phyloP scores from a whole-genome alignment of 2,888 invertebrate genomes.

The Napeogenes inachia region DNA sequence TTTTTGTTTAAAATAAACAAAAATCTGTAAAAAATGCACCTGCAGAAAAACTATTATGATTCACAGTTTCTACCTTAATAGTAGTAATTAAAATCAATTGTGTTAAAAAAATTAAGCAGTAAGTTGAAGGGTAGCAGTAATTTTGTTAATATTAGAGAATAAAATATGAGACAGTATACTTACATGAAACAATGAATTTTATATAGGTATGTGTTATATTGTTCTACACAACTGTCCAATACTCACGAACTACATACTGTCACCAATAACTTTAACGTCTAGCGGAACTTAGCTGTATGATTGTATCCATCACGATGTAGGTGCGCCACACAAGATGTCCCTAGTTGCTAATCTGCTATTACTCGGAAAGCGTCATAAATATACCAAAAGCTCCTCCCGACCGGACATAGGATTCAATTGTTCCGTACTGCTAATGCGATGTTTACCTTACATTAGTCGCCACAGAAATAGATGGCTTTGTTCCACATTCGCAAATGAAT shows the following conservation, averaged over 20 bases:
- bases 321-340: slow-evolving; percentile 64
- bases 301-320: too few species aligned
- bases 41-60: too few species aligned
- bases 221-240: too few species aligned
- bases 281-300: slow-evolving; percentile 52
- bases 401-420: slow-evolving; percentile 58
- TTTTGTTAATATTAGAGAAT: neutral
- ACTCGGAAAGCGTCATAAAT: slow-evolving; percentile 63
- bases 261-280: slow-evolving; percentile 40
- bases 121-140: too few species aligned
- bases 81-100: too few species aligned
- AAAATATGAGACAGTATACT: neutral
- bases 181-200: too few species aligned
- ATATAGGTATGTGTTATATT: too few species aligned
- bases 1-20: too few species aligned
- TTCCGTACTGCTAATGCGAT: slow-evolving; percentile 59
- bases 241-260: slow-evolving; percentile 11
- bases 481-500: slow-evolving; percentile 45
- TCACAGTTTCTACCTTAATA: too few species aligned
- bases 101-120: too few species aligned
- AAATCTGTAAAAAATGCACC: too few species aligned
- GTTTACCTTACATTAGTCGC: slow-evolving; percentile 64
- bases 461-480: slow-evolving; percentile 57
- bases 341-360: slow-evolving; percentile 50
- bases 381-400: slow-evolving; percentile 48